Base-by-base conservation (phyloP, 2,113 vertebrate genomes). In the Cepphus grylle region DNA sequence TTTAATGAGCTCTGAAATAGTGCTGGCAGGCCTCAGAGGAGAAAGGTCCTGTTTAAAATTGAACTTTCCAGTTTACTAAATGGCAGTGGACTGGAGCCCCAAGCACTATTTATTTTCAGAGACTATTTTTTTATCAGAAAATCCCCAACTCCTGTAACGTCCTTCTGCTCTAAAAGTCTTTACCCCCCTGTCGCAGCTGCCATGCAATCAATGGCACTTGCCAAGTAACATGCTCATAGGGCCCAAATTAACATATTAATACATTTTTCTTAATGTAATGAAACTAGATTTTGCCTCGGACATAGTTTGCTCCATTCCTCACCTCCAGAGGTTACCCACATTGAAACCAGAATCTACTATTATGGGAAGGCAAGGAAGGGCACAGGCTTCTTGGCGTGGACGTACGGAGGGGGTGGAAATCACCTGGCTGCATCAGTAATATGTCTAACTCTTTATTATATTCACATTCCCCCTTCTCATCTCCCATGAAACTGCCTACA, bases 41-140 rank as follows among this genome's bases (percentile, higher is more conserved):
- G 66, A 85, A 85, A 80, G 59, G 59, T 50, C 63, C 71, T 80
- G 55, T 43, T 86, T 67, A 83, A 90, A 90, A 88, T 1, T 56
- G 61, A 94, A 87, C 55, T 87, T 88, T 43, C 25, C 32, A 56
- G 38, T 78, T 93, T 50, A 85, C n/a, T 74, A 95, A 96, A 84
- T 40, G 63, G 53, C 82, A 84, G 29, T 4, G 23, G 56, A 59
- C 50, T 77, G 50, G 32, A 93, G 82, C 76, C 43, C 12, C 59
- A 71, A 71, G 72, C 72, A 42, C 59, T 63, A n/a, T 29, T 86
- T 50, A 29, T 92, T 86, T 96, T 63, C 59, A 90, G 93, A 83
- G 12, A 47, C 52, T 66, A 50, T 71, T 90, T 92, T 93, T 92
- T 93, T 88, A 76, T 82, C 79, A 81, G 55, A 97, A 93, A 96